Evolutionary conservation across 2,888 invertebrate species (phyloP).

Genomic region (Eristalinus sepulchralis): DNA sequence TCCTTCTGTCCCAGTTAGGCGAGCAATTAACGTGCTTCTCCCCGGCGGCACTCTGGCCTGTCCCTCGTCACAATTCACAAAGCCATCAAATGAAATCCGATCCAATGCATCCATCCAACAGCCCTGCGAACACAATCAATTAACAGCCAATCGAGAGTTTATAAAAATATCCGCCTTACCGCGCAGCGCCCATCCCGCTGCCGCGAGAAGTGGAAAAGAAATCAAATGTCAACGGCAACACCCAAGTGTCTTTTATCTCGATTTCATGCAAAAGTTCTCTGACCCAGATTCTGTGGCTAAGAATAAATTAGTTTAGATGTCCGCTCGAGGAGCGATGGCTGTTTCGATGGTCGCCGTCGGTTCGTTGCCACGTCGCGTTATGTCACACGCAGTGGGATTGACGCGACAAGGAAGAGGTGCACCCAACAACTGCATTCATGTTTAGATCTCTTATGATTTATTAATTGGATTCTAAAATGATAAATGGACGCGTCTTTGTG

Average conservation of each 20-base stretch:
- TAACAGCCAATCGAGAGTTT: constrained; percentile 55
- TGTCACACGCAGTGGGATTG: constrained; percentile 27
- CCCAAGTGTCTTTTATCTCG: constrained; percentile 44
- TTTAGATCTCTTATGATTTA: constrained; percentile 15
- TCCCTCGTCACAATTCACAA: constrained; percentile 14
- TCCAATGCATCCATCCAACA: constrained; percentile 22
- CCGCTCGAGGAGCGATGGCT: constrained; percentile 12
- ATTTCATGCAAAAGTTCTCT: constrained; percentile 61
- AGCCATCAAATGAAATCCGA: constrained; percentile 55
- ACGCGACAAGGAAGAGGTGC: not conserved
- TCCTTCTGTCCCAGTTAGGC: not conserved
- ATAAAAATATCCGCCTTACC: constrained; percentile 44
- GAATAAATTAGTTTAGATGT: constrained; percentile 63
- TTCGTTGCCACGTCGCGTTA: constrained; percentile 53
- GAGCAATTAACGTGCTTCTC: not conserved
- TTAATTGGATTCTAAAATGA: constrained; percentile 26
- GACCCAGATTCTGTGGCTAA: constrained; percentile 69
- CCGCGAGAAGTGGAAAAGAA: not conserved
- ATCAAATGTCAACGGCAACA: not conserved
- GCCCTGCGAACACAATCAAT: constrained; percentile 52
- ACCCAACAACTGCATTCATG: not conserved
- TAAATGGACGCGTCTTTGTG: constrained; percentile 1
- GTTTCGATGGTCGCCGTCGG: constrained; percentile 17
- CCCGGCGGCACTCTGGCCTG: not conserved
- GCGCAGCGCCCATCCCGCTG: not conserved